Evolutionary conservation across 1,140 invertebrate genomes (phyloP).

Genomic region (Solenopsis fugax): DNA sequence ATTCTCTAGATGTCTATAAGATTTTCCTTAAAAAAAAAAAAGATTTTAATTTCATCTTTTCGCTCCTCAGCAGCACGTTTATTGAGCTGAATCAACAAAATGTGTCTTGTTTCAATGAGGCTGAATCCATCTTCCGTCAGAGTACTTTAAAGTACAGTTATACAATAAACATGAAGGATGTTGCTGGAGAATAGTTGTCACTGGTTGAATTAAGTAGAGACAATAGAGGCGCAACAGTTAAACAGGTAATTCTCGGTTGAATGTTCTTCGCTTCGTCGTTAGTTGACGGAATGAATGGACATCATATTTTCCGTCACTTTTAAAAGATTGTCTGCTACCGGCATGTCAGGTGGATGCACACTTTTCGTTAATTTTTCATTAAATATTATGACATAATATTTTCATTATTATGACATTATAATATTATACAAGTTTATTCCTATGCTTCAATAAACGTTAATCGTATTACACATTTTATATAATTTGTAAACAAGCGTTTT

Average conservation of each 20-base stretch:
- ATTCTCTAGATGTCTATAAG: not conserved
- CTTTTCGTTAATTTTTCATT: conserved; percentile 20
- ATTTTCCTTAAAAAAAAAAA: not conserved
- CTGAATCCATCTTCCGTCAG: conserved; percentile 40
- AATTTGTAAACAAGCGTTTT: not conserved
- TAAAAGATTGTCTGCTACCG: conserved; percentile 39
- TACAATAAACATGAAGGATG: conserved; percentile 53
- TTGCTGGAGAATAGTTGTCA: conserved; percentile 53
- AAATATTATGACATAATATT: not conserved
- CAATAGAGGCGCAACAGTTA: conserved; percentile 44
- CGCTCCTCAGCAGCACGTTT: not conserved
- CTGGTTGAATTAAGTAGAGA: conserved; percentile 46
- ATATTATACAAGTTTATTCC: not conserved
- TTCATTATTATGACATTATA: not conserved
- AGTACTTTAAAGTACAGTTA: conserved; percentile 38
- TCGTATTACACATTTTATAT: not conserved
- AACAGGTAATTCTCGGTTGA: conserved; percentile 47
- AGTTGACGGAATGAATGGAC: conserved; percentile 41
- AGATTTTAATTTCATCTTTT: conserved; percentile 12
- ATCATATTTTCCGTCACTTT: conserved; percentile 42
- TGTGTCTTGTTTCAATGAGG: conserved; percentile 29
- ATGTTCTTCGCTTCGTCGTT: conserved; percentile 26
- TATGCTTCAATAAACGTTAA: not conserved
- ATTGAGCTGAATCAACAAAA: conserved; percentile 43
- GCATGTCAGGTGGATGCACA: not conserved